These are phyloP conservation scores for Procambarus clarkii DNA, from an alignment of 1,140 invertebrate genomes.

Conservation along the genomic window DNA sequence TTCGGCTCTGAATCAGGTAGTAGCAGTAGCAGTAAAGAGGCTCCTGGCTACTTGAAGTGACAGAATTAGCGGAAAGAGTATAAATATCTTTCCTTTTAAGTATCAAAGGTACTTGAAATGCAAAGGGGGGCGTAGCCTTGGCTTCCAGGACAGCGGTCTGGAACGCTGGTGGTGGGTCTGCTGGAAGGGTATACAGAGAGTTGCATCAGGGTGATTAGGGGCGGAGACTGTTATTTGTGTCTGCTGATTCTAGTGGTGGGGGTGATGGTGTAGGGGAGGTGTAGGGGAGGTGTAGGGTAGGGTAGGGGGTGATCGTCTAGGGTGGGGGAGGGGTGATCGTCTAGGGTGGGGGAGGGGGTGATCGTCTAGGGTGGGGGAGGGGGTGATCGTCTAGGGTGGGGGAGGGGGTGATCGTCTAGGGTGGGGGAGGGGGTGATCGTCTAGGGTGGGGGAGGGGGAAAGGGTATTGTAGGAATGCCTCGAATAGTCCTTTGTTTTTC, in stretches of 20 bases:
- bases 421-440: neutral
- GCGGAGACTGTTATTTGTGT: no score
- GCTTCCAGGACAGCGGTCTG: neutral
- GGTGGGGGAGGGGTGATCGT: no score
- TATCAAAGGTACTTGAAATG: conserved; percentile 2
- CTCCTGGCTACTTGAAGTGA: neutral
- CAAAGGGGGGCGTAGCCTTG: neutral
- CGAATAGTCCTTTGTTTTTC: no score
- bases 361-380: no score
- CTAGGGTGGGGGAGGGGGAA: neutral
- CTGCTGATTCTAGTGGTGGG: no score
- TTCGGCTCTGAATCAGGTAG: neutral
- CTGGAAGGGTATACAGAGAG: neutral
- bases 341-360: neutral
- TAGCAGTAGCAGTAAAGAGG: neutral
- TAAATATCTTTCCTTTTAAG: no score
- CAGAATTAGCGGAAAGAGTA: conserved; percentile 8
- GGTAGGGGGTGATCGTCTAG: neutral
- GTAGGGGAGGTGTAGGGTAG: no score
- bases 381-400: neutral
- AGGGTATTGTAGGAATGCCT: neutral
- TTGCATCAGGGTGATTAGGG: neutral
- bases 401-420: neutral
- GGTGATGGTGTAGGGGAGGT: no score
- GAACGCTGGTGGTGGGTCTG: neutral